Evolutionary conservation across 2,888 invertebrate species (phyloP).

Genomic region (Lycia hirtaria): DNA sequence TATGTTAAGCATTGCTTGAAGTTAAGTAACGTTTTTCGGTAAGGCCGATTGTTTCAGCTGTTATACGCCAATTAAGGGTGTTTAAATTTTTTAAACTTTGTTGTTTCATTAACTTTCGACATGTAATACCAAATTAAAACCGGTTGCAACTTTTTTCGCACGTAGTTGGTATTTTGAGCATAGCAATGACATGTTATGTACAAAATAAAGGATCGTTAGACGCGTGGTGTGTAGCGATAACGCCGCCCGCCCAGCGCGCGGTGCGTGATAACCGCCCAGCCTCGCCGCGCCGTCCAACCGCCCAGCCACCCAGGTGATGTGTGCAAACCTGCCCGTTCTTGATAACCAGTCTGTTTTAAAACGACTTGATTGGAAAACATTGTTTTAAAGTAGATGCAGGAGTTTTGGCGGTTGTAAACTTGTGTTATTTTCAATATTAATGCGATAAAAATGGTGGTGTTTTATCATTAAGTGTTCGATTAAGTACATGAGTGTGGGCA

Average conservation of each 20-base stretch:
- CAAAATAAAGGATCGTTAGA: conserved; percentile 51
- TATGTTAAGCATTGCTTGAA: too few species aligned
- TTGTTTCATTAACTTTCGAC: too few species aligned
- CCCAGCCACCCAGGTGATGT: conserved; percentile 34
- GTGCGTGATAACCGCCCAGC: conserved; percentile 5
- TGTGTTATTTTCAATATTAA: too few species aligned
- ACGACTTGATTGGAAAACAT: background rate
- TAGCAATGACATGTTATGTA: conserved; percentile 44
- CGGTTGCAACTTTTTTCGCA: background rate
- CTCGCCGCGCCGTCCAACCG: conserved; percentile 33
- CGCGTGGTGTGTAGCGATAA: conserved; percentile 52
- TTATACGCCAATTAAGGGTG: too few species aligned
- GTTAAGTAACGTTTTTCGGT: too few species aligned
- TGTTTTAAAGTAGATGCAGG: background rate
- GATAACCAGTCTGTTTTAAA: conserved; percentile 15
- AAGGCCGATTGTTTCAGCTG: too few species aligned
- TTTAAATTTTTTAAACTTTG: too few species aligned
- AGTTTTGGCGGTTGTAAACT: too few species aligned
- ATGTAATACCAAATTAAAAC: too few species aligned
- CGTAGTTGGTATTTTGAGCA: conserved; percentile 43
- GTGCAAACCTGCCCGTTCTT: conserved; percentile 16
- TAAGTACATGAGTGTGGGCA: too few species aligned
- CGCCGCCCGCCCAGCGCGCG: conserved; percentile 49
- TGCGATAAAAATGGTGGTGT: too few species aligned
- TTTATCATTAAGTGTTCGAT: too few species aligned